Base-by-base conservation (phyloP, 2,797 vertebrate genomes). In the Melopsittacus undulatus region DNA sequence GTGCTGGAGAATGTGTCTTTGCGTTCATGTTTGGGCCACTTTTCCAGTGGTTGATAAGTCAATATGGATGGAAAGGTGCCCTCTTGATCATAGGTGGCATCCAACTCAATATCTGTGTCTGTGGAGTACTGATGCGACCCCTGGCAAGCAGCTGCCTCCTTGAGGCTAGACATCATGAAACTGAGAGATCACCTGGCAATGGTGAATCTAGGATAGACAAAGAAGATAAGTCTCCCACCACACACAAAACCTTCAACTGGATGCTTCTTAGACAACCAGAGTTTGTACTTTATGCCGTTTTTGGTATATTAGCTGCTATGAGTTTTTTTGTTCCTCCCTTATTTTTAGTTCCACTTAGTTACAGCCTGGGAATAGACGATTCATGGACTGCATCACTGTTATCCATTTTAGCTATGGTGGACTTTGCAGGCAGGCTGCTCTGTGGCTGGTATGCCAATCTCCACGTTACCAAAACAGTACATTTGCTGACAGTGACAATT, bases 381-480 rank as follows among this genome's bases (percentile, higher is more conserved):
- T 98, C 98, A 12, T 96, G 98, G 95, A 97, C 98, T 4, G 98
- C 98, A 27, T 89, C 97, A 9, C 97, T 98, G 23, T 95, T 98
- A 84, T 98, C 98, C 69, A 97, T 98, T 89, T 97, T 98, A 69
- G 97, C 98, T 8, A 85, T 74, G 23, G 57, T 97, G 64, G 98
- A 98, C 67, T 95, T 98, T 4, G 87, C 96, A 49, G 98, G 98
- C 49, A 97, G 98, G 26, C 27, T 98, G 66, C 40, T 97, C 15
- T 98, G 98, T 79, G 98, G 98, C 72, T 98, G 98, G 98, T 96
- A 98, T 74, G 98, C 98, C 87, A 98, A 98, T 75, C 89, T 98
- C 72, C 97, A 92, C 1, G 52, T 98, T 70, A 96, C 96, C 40
- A 89, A 97, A 93, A 98, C 90, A 22, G 95, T 98, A 83, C 96